Evolutionary conservation across 1,140 invertebrate species (phyloP), one percentile per base, ranked within the genome.

Genomic region (Phymorhynchus buccinoides): DNA sequence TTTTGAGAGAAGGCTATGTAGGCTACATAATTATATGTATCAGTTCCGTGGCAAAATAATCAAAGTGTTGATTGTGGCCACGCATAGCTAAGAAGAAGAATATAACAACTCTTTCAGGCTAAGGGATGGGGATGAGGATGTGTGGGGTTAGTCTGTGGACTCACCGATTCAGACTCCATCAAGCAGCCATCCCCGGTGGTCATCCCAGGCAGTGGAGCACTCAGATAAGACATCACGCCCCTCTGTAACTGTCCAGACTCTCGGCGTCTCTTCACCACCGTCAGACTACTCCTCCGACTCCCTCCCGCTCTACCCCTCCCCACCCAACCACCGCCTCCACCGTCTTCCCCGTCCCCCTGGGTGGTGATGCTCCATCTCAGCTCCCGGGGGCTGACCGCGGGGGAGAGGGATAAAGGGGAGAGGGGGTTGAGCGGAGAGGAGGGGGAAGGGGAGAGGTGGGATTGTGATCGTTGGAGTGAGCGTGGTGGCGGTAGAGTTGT

Each of bases 81-180:
- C n/a, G n/a, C n/a, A n/a, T n/a, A n/a, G n/a, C n/a, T n/a, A n/a
- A n/a, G n/a, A n/a, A n/a, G n/a, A n/a, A n/a, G n/a, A n/a, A 16
- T n/a, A 16, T 32, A 14, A 9, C 3, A 22, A n/a, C n/a, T 73
- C 71, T n/a, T 37, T 73, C n/a, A n/a, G n/a, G n/a, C n/a, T n/a
- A n/a, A n/a, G n/a, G n/a, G n/a, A n/a, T n/a, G n/a, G n/a, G n/a
- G n/a, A n/a, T n/a, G n/a, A n/a, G n/a, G n/a, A n/a, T n/a, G n/a
- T n/a, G n/a, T n/a, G n/a, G n/a, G n/a, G n/a, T n/a, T n/a, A n/a
- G n/a, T n/a, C n/a, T n/a, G n/a, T n/a, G n/a, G n/a, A 41, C 80
- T 73, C 41, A 83, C 81, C 35, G 81, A 68, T 30, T 83, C 81
- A 7, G 81, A 83, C 62, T 83, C 35, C 14, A 66, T 68, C 62